Base-by-base conservation (phyloP, 2,797 vertebrate genomes). In the Babyrousa celebensis region DNA sequence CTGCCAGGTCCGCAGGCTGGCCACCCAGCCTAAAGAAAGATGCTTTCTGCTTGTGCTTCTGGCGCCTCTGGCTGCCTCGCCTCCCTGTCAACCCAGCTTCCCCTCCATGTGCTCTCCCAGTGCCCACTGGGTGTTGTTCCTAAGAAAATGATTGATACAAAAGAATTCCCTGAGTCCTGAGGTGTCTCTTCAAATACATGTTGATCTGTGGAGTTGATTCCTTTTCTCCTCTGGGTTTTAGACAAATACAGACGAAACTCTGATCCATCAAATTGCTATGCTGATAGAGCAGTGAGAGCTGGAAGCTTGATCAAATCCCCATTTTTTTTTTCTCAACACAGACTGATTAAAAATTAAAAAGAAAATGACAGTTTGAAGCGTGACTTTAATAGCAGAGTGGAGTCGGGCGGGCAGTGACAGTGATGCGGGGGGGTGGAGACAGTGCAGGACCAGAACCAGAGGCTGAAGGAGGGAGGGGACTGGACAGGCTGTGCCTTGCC, bases 341-440 rank as follows among this genome's bases (percentile, higher is more conserved):
- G 92, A 92, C 83, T 86, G 96, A 96, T 97, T 97, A 97, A 97
- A 98, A 87, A 89, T 93, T 85, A 48, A 89, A 92, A 96, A 89
- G 75, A 88, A 85, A 89, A 65, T 2, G 83, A 32, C 75, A 40
- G 75, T 67, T 79, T 16, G 78, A 58, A 88, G 83, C 0, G 9
- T 94, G 97, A 60, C 85, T 92, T 91, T 93, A 21, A 32, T 63
- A 43, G 84, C 4, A 12, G 63, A 54, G 75, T 62, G 17, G 85
- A 40, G 74, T 10, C 0, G 0, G 80, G 48, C 1, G 14, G 14
- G 17, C 20, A 27, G 67, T 52, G 54, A 27, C 11, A 6, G 23
- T 5, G n/a, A 23, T 11, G 3, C 0, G 0, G 1, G 56, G 62
- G 4, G 36, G 2, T 4, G 15, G 82, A 65, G 67, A 16, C 8